phyloP scores from a whole-genome alignment of 1,140 invertebrate genomes.

The Drosophila insularis region DNA sequence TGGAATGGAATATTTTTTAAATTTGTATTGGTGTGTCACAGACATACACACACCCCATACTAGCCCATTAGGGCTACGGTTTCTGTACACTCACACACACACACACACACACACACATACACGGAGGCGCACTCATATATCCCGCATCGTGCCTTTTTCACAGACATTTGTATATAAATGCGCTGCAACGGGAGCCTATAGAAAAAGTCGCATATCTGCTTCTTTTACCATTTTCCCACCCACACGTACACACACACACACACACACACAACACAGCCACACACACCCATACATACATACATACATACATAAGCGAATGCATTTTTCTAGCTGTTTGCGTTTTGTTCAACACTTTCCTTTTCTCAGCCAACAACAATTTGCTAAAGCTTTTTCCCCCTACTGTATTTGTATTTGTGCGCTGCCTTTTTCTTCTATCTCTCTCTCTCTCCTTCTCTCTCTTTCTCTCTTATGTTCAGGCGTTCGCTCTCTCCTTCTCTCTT shows the following conservation, averaged over 20 bases:
- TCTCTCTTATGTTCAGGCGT: not conserved
- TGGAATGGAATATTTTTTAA: slow-evolving; percentile 11
- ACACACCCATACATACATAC: slow-evolving; percentile 13
- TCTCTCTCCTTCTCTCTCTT: slow-evolving; percentile 23
- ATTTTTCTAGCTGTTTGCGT: slow-evolving; percentile 61
- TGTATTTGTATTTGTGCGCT: slow-evolving; percentile 15
- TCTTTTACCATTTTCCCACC: slow-evolving; percentile 14
- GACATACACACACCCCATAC: not conserved
- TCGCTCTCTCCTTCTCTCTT: slow-evolving; percentile 28
- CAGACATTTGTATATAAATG: slow-evolving; percentile 22
- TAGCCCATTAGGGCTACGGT: slow-evolving; percentile 10
- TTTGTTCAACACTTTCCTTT: slow-evolving; percentile 53
- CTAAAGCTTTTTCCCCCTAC: not conserved
- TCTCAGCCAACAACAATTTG: slow-evolving; percentile 43
- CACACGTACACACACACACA: not conserved
- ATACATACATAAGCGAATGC: slow-evolving; percentile 35
- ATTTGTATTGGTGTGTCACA: slow-evolving; percentile 9
- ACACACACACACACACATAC: slow-evolving; percentile 12
- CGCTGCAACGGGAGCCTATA: slow-evolving; percentile 39
- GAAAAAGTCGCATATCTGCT: slow-evolving; percentile 15
- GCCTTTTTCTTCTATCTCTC: slow-evolving; percentile 16
- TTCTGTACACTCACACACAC: slow-evolving; percentile 6
- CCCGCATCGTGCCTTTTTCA: slow-evolving; percentile 19
- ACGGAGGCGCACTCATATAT: not conserved
- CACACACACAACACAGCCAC: not conserved